phyloP scores from a whole-genome alignment of 2,113 vertebrate species.

The Scatophagus argus region DNA sequence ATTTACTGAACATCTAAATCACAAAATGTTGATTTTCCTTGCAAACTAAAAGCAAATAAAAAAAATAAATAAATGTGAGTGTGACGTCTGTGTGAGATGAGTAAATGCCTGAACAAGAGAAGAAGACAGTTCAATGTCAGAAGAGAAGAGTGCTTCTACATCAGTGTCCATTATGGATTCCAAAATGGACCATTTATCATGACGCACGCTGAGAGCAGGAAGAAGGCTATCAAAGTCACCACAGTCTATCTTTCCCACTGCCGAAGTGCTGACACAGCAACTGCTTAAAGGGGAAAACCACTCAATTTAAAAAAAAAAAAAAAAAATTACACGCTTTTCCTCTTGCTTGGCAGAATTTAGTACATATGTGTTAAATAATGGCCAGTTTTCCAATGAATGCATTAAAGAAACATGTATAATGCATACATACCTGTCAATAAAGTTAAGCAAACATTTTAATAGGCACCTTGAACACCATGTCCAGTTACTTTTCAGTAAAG shows the following conservation, averaged over 20 bases:
- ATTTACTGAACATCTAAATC: slow-evolving; percentile 9
- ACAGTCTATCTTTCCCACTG: slow-evolving; percentile 20
- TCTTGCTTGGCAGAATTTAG: neutral
- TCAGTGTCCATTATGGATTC: slow-evolving; percentile 76
- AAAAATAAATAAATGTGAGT: neutral
- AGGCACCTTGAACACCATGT: no score
- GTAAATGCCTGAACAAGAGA: slow-evolving; percentile 2
- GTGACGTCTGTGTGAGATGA: slow-evolving; percentile 26
- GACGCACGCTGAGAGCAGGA: slow-evolving; percentile 78
- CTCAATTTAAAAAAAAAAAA: no score
- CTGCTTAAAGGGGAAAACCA: slow-evolving; percentile 36
- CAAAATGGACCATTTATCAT: slow-evolving; percentile 69
- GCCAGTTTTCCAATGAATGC: neutral
- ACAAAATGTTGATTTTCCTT: slow-evolving; percentile 5
- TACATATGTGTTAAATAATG: slow-evolving; percentile 25
- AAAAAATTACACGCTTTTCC: neutral
- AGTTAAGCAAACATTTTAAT: neutral
- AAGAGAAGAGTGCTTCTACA: slow-evolving; percentile 56
- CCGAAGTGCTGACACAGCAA: slow-evolving; percentile 64
- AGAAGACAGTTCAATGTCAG: slow-evolving; percentile 44
- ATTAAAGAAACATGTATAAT: neutral
- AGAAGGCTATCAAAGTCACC: slow-evolving; percentile 58
- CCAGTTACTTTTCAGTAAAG: neutral
- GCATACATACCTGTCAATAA: neutral
- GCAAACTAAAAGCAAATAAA: neutral